Evolutionary conservation across 2,113 vertebrate genomes (phyloP).

Genomic region (Corythornis cristatus): DNA sequence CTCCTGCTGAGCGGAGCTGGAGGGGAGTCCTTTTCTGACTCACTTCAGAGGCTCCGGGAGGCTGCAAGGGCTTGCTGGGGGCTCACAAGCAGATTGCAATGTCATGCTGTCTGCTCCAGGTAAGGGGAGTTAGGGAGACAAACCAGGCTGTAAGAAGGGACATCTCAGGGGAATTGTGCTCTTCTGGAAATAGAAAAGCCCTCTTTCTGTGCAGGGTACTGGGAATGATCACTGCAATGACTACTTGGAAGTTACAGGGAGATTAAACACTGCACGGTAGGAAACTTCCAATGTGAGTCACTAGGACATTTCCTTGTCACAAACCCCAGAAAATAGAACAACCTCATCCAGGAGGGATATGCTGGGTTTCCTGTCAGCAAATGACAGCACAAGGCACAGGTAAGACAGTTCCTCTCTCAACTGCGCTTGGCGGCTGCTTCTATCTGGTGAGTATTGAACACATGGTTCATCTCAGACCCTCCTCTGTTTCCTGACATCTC

Average conservation of each 20-base stretch:
- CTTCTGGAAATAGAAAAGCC: background rate
- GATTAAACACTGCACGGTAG: fast-evolving
- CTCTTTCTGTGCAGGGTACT: background rate
- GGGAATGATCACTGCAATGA: background rate
- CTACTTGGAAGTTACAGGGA: fast-evolving
- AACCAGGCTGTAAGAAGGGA: background rate
- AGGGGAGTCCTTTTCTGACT: background rate
- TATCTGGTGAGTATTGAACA: fast-evolving
- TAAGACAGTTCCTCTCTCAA: background rate
- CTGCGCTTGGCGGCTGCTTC: fast-evolving
- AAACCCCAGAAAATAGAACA: background rate
- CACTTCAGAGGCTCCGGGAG: background rate
- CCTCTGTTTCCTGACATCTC: fast-evolving
- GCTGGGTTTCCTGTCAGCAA: background rate
- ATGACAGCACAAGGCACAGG: background rate
- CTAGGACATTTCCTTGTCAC: background rate
- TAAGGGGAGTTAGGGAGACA: background rate
- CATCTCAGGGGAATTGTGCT: background rate
- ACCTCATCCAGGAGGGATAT: background rate
- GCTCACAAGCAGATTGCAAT: background rate
- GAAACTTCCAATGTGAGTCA: background rate
- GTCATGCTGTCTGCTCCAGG: background rate
- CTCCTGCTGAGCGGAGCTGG: background rate
- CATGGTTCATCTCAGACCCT: background rate
- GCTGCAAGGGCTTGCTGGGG: background rate